Base-by-base conservation (phyloP, 2,113 vertebrate genomes). In the Chitala chitala region DNA sequence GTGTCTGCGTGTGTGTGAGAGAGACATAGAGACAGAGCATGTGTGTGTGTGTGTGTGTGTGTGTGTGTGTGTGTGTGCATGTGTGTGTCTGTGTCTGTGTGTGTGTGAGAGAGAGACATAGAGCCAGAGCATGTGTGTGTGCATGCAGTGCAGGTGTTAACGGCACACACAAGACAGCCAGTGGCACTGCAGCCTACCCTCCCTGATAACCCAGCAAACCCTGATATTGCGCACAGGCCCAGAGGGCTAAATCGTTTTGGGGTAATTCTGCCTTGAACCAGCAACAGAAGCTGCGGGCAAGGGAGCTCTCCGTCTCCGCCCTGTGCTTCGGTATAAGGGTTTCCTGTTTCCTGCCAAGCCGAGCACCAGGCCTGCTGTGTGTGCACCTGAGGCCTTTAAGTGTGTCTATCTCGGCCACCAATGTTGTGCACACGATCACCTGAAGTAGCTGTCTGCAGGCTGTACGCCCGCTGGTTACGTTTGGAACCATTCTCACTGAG, bases 291-390 rank as follows among this genome's bases (percentile, higher is more conserved):
- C 48, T 1, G 48, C 20, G 12, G 12, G 48, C 48, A 10, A 20
- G 12, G 20, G 20, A 8, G 12, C 48, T 51, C 42, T 48, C 38
- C 3, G 26, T 42, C 40, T 9, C 40, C 8, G 20, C 56, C 64
- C n/a, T 40, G 7, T 42, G 40, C 64, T 36, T 42, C 40, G 5
- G 36, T 15, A 22, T 22, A 12, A 66, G 0, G 46, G 42, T 24
- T 66, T 48, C 64, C 64, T 66, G 64, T 68, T 48, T 36, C 26
- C 58, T 61, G 58, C 17, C 22, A 46, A n/a, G 13, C 40, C 12
- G 42, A 65, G 40, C 36, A 10, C 40, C 20, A 22, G 8, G 12
- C 12, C 48, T 51, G 48, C 48, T 9, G 40, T 42, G 40, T 5
- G 4, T 66, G 9, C 4, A 46, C 64, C 64, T 29, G 64, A 66